Evolutionary conservation across 2,888 invertebrate species (phyloP).

Genomic region (Carabus problematicus): DNA sequence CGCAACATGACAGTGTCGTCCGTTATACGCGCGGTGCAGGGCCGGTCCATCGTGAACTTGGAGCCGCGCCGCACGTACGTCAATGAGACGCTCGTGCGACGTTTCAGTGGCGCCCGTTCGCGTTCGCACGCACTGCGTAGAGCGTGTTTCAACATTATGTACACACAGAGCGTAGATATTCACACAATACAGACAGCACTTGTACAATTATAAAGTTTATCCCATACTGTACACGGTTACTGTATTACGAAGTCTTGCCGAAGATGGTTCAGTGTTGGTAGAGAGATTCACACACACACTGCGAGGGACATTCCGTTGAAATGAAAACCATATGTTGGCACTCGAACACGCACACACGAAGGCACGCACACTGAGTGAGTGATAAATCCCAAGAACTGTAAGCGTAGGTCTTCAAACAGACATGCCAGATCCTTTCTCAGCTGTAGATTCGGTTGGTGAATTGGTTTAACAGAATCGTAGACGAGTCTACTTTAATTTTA

Average conservation of each 20-base stretch:
- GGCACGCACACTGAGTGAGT: not conserved
- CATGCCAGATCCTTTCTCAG: too few relatives aligned
- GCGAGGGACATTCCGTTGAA: slow-evolving; percentile 3
- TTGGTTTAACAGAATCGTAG: too few relatives aligned
- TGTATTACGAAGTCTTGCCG: too few relatives aligned
- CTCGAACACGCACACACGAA: slow-evolving; percentile 2
- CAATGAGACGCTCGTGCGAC: slow-evolving; percentile 44
- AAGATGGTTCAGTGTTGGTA: too few relatives aligned
- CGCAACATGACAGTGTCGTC: slow-evolving; percentile 48
- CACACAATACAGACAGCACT: too few relatives aligned
- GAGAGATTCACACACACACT: too few relatives aligned
- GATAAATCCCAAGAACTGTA: not conserved
- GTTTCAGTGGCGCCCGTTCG: slow-evolving; percentile 47
- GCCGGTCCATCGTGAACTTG: slow-evolving; percentile 47
- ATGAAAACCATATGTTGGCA: slow-evolving; percentile 26
- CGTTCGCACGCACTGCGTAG: slow-evolving; percentile 52
- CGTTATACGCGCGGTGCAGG: slow-evolving; percentile 26
- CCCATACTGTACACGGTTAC: too few relatives aligned
- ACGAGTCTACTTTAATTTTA: too few relatives aligned
- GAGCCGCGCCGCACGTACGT: slow-evolving; percentile 46
- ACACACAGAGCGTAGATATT: not conserved
- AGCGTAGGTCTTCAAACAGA: not conserved
- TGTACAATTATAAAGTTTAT: too few relatives aligned
- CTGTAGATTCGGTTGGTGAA: too few relatives aligned
- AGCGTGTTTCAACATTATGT: slow-evolving; percentile 56